Conservation (phyloP, 2,113 vertebrate species). For the Aleadryas rufinucha region DNA sequence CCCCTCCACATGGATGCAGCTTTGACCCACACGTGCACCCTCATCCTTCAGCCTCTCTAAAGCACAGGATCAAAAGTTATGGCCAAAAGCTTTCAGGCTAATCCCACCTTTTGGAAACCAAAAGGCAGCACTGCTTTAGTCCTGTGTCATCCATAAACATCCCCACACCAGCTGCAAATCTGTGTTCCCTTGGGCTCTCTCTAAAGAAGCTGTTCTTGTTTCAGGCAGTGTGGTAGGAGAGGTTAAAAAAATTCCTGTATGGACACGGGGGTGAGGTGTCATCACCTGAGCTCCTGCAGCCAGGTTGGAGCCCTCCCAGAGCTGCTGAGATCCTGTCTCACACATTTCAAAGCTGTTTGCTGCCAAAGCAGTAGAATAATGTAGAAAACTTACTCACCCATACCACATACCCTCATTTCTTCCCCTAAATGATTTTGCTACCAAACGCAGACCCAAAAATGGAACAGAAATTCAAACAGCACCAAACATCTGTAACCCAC, state of each 20-base stretch:
- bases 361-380: neutral
- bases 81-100: neutral
- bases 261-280: neutral
- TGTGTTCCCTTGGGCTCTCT: neutral
- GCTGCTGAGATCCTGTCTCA: neutral
- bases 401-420: neutral
- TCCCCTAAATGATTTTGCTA: neutral
- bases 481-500: neutral
- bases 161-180: neutral
- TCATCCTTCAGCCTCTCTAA: neutral
- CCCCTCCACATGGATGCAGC: rapidly evolving
- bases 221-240: neutral
- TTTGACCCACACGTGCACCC: neutral
- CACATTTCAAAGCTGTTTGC: neutral
- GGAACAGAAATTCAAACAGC: neutral
- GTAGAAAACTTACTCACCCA: rapidly evolving
- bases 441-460: neutral
- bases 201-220: neutral
- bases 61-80: rapidly evolving
- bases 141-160: too few species aligned
- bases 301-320: neutral
- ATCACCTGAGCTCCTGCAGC: neutral
- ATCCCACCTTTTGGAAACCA: neutral
- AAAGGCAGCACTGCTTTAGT: neutral
- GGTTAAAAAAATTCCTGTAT: neutral